Percentiles rank a stretch among this genome's conserved stretches.
phyloP scores from a whole-genome alignment of 2,797 vertebrate genomes.

The Sardinella longiceps region DNA sequence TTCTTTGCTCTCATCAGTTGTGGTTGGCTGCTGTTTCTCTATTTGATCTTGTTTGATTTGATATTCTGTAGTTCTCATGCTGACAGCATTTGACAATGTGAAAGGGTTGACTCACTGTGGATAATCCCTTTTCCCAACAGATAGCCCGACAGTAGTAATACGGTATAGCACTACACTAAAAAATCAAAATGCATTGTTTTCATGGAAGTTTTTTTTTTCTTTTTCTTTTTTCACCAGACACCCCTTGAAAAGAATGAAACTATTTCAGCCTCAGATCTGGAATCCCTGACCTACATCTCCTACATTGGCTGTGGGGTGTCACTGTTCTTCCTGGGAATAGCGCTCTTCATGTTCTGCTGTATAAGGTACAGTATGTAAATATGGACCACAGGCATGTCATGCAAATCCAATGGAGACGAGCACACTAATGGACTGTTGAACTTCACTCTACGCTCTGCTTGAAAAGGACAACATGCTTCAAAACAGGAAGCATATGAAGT shows the following conservation, averaged over 20 bases:
- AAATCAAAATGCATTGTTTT: neutral
- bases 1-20: too few relatives aligned
- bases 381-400: neutral
- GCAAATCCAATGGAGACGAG: neutral
- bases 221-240: slow-evolving; percentile 53
- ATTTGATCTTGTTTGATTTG: too few relatives aligned
- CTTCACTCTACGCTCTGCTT: neutral
- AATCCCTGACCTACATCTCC: slow-evolving; percentile 67
- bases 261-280: slow-evolving; percentile 55
- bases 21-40: too few relatives aligned
- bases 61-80: too few relatives aligned
- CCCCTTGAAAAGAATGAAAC: slow-evolving; percentile 38
- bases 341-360: slow-evolving; percentile 65
- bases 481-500: too few relatives aligned
- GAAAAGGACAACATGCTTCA: neutral
- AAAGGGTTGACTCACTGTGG: too few relatives aligned
- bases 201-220: neutral
- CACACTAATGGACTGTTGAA: neutral
- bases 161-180: neutral
- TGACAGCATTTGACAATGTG: too few relatives aligned
- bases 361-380: neutral
- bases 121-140: too few relatives aligned
- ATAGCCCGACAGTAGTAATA: too few relatives aligned
- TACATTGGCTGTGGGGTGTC: slow-evolving; percentile 72
- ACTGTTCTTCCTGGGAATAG: slow-evolving; percentile 67